Conservation (phyloP, 1,140 invertebrate species). For the Drosophila gunungcola region DNA sequence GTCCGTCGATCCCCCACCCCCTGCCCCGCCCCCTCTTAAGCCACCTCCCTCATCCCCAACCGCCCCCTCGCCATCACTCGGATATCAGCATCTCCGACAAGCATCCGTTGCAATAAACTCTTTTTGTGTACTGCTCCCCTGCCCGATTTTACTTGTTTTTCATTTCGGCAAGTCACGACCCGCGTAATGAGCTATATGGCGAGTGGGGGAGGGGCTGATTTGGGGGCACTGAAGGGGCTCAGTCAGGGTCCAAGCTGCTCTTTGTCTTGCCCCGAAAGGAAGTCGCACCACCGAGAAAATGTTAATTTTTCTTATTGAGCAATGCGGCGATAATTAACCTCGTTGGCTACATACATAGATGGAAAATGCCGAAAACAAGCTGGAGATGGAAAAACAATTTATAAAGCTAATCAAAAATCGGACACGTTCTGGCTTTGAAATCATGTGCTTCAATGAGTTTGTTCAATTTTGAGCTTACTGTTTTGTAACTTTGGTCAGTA, state of each 20-base stretch:
- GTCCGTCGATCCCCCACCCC: background rate
- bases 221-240: background rate
- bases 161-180: slow-evolving; percentile 82
- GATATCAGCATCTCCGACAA: slow-evolving; percentile 78
- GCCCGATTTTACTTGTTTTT: slow-evolving; percentile 76
- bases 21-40: slow-evolving; percentile 1
- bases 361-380: slow-evolving; percentile 62
- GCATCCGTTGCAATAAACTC: slow-evolving; percentile 71
- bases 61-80: slow-evolving; percentile 26
- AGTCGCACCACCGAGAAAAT: slow-evolving; percentile 59
- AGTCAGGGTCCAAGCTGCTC: slow-evolving; percentile 57
- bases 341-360: slow-evolving; percentile 53
- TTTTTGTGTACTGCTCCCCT: slow-evolving; percentile 58
- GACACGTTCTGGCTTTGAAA: background rate
- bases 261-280: slow-evolving; percentile 62
- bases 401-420: slow-evolving; percentile 45
- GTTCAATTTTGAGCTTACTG: slow-evolving; percentile 5
- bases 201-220: slow-evolving; percentile 1
- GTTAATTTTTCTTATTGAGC: slow-evolving; percentile 78
- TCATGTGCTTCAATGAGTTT: slow-evolving; percentile 23
- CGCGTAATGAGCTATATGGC: slow-evolving; percentile 71
- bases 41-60: slow-evolving; percentile 8
- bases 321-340: slow-evolving; percentile 78
- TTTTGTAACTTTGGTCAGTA: background rate
- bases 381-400: slow-evolving; percentile 71